Conservation (phyloP, 1,140 invertebrate genomes). For the Acromyrmex charruanus region DNA sequence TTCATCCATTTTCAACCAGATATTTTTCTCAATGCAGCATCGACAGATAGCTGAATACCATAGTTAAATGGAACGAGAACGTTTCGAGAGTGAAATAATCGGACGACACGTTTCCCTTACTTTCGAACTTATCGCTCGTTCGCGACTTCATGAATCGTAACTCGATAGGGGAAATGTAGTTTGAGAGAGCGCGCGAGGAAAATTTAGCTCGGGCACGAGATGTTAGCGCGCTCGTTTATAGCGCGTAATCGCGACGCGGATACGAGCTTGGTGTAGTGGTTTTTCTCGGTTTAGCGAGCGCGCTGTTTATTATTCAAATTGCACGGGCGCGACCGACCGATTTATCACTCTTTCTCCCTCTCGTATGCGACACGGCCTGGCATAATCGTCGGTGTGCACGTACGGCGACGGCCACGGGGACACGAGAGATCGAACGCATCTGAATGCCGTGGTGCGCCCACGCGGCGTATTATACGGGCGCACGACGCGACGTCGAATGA, state of each 20-base stretch:
- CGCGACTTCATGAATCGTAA: conserved; percentile 32
- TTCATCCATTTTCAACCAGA: too few species aligned
- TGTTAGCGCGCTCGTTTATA: background rate
- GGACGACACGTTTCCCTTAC: background rate
- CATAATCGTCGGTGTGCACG: conserved; percentile 30
- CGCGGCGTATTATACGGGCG: conserved; percentile 36
- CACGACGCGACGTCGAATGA: conserved; percentile 26
- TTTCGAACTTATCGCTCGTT: background rate
- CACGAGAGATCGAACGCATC: conserved; percentile 51
- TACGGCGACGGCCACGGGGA: background rate
- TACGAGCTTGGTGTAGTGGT: background rate
- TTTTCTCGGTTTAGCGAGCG: conserved; percentile 32
- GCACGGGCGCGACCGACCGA: conserved; percentile 49
- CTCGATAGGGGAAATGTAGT: background rate
- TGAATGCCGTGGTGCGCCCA: conserved; percentile 49
- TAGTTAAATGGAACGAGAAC: background rate
- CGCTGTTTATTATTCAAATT: conserved; percentile 60
- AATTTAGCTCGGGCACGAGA: conserved; percentile 29
- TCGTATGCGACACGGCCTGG: conserved; percentile 20
- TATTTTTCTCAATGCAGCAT: too few species aligned
- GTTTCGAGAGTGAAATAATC: conserved; percentile 14
- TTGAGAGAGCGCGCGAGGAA: conserved; percentile 4
- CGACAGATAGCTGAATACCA: background rate
- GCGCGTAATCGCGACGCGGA: conserved; percentile 36
- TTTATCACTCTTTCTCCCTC: conserved; percentile 14